Evolutionary conservation across 2,888 invertebrate species (phyloP), one percentile per base, ranked within the genome.

Genomic region (Cephus runcator): DNA sequence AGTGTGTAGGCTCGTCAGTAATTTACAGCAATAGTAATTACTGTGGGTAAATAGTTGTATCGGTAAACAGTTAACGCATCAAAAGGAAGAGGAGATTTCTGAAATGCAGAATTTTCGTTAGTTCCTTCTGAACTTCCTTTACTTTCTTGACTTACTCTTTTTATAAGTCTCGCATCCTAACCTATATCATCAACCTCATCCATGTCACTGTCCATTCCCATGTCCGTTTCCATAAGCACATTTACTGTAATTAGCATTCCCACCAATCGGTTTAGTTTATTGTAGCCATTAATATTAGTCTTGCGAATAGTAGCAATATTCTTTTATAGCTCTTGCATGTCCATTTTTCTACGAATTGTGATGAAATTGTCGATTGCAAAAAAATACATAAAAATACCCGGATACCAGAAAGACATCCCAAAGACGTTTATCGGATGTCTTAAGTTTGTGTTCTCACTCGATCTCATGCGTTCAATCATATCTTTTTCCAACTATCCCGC

Each of bases 291-390:
- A 56, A 56, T 56, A 73, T 75, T 40, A 77, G 34, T 75, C 35
- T 71, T 40, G 31, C 69, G 30, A 69, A 73, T 74, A 15, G 6
- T 30, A 35, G 35, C 15, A 34, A 30, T 40, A 76, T 75, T n/a
- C 31, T 75, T 56, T 75, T 71, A 56, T 56, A 56, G 56, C 2
- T 56, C 56, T 56, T 23, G 56, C 56, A 23, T 56, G 56, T 56
- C 56, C 79, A 77, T 81, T 86, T 87, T 86, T 87, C 85, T 88
- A 84, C 84, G 73, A 82, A 79, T 83, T 78, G 76, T 82, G 79
- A 81, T 81, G 79, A 81, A 82, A 81, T 85, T 82, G 83, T 83
- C 83, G 82, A 82, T 76, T 79, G 78, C 23, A 34, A 74, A 31
- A n/a, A 35, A 36, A 74, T 76, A 73, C n/a, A 77, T 34, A 79